phyloP scores from a whole-genome alignment of 2,888 invertebrate genomes.

The Cataglyphis rosenhaueri region DNA sequence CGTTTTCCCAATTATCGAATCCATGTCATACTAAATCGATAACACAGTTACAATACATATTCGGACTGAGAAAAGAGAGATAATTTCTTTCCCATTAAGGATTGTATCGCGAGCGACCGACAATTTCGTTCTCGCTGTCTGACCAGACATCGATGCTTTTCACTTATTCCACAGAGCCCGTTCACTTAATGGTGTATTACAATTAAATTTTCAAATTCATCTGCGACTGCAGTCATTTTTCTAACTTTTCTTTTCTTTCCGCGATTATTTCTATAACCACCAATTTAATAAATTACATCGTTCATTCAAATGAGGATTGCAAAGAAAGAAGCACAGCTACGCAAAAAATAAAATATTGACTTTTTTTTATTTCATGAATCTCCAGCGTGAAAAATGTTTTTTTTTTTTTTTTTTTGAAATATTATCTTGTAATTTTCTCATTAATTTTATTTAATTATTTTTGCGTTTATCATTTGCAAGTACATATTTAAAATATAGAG shows the following conservation, averaged over 20 bases:
- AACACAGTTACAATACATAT: constrained; percentile 3
- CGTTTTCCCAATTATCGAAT: constrained; percentile 1
- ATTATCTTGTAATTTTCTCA: background rate
- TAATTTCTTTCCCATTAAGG: background rate
- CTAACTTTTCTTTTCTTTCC: background rate
- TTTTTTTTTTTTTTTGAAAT: background rate
- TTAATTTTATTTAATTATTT: background rate
- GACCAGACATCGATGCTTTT: constrained; percentile 32
- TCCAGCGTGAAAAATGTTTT: background rate
- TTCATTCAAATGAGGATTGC: background rate
- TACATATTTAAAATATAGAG: background rate
- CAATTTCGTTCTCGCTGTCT: constrained; percentile 13
- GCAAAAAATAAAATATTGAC: background rate
- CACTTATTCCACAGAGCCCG: constrained; percentile 15
- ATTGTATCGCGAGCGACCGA: background rate
- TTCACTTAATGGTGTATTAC: constrained; percentile 29
- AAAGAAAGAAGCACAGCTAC: background rate
- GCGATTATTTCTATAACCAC: constrained; percentile 18
- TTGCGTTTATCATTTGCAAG: background rate
- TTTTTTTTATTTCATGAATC: background rate
- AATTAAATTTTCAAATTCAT: constrained; percentile 43
- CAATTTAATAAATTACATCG: constrained; percentile 18
- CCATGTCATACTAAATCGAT: constrained; percentile 12
- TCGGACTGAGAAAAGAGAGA: background rate
- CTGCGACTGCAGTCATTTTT: background rate